Evolutionary conservation across 2,888 invertebrate species (phyloP).

Genomic region (Eilema depressum): DNA sequence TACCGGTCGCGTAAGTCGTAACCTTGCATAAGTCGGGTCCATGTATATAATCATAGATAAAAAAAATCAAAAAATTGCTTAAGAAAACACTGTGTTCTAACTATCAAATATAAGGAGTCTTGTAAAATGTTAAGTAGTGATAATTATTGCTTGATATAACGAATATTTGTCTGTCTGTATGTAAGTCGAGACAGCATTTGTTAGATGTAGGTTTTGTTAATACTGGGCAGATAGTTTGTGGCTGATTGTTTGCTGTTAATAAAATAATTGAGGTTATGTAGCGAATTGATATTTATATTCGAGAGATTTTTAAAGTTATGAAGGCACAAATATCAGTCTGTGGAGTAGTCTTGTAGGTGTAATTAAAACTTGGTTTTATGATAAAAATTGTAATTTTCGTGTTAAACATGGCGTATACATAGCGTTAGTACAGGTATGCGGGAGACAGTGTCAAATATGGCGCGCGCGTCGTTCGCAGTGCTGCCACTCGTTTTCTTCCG

Average conservation of each 20-base stretch:
- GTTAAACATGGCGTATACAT: no score
- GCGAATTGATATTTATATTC: no score
- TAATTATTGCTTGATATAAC: slow-evolving; percentile 16
- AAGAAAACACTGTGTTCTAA: slow-evolving; percentile 27
- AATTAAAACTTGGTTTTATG: no score
- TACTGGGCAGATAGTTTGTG: slow-evolving; percentile 17
- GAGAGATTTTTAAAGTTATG: no score
- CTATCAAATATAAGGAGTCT: slow-evolving; percentile 8
- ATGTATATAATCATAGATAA: slow-evolving; percentile 12
- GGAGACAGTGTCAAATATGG: no score
- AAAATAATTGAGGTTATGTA: neutral
- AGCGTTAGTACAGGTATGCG: no score
- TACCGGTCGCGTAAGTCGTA: neutral
- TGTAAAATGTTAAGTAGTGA: slow-evolving; percentile 18
- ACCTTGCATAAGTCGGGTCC: slow-evolving; percentile 11
- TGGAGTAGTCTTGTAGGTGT: no score
- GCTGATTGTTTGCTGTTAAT: slow-evolving; percentile 11
- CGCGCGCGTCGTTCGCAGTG: no score
- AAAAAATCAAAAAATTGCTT: slow-evolving; percentile 14
- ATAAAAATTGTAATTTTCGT: no score
- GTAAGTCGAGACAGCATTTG: slow-evolving; percentile 15
- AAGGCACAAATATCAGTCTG: neutral
- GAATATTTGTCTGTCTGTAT: slow-evolving; percentile 17
- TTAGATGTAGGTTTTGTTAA: neutral
- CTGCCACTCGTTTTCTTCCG: no score